Conservation (phyloP, 2,113 vertebrate genomes). For the Takifugu flavidus region DNA sequence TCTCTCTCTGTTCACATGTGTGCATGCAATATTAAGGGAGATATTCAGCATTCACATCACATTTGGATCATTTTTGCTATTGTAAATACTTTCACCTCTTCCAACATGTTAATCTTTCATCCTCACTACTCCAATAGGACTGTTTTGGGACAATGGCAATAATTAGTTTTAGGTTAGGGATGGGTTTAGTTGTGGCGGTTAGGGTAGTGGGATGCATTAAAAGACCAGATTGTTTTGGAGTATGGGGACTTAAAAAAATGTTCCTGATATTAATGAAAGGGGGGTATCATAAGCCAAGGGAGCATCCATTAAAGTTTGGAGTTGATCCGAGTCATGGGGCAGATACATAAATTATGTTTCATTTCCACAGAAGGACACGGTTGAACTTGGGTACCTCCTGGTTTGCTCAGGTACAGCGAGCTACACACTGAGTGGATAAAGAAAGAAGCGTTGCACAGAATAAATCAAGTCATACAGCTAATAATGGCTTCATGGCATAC, state of each 20-base stretch:
- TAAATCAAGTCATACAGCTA: no score
- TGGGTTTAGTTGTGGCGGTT: no score
- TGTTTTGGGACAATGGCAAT: no score
- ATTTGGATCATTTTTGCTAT: background rate
- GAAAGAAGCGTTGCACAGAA: no score
- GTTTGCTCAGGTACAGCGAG: background rate
- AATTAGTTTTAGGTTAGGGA: no score
- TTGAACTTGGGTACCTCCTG: background rate
- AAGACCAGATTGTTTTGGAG: no score
- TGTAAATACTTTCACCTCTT: background rate
- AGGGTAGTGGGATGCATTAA: no score
- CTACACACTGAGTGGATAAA: background rate
- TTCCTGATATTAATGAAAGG: background rate
- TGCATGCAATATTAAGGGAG: background rate
- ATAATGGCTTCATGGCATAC: no score
- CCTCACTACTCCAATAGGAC: no score
- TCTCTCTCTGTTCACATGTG: background rate
- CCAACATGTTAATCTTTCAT: background rate
- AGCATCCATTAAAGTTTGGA: background rate
- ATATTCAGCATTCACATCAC: background rate
- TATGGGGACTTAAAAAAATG: no score
- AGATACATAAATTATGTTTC: background rate
- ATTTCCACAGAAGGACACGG: background rate
- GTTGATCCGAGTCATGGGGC: background rate
- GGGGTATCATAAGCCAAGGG: background rate